Conservation (phyloP, 2,797 vertebrate genomes). For the Acanthis flammea region DNA sequence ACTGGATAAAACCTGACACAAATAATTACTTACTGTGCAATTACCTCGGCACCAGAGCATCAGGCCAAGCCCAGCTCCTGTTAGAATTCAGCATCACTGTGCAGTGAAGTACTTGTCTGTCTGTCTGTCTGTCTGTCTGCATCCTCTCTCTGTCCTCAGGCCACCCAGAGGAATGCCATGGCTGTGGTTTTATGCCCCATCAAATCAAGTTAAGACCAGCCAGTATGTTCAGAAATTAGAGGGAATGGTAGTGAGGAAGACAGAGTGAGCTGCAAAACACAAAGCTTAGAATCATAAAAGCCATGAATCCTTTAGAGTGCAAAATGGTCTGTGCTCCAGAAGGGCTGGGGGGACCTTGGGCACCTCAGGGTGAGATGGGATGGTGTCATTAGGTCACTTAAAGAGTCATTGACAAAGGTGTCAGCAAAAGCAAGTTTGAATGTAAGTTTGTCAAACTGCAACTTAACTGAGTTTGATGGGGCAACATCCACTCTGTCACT, state of each 20-base stretch:
- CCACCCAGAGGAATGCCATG: neutral
- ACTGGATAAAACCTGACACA: neutral
- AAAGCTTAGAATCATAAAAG: neutral
- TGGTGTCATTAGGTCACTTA: rapidly evolving
- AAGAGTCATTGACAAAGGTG: neutral
- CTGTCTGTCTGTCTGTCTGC: neutral
- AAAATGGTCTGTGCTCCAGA: neutral
- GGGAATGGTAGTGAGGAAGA: neutral
- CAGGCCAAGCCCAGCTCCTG: neutral
- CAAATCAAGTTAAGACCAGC: neutral
- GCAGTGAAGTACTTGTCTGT: rapidly evolving
- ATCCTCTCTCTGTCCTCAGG: neutral
- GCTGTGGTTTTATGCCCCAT: neutral
- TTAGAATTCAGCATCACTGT: neutral
- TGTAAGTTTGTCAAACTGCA: neutral
- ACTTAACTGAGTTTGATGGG: neutral
- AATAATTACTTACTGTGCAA: neutral
- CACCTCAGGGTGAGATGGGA: neutral
- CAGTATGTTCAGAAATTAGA: neutral
- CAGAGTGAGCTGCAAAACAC: rapidly evolving
- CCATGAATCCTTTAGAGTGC: neutral
- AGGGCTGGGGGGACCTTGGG: rapidly evolving
- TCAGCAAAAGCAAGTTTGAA: neutral
- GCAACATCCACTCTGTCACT: neutral
- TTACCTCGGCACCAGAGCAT: neutral